Evolutionary conservation across 1,140 invertebrate species (phyloP), one percentile per base, ranked within the genome.

Genomic region (Musca vetustissima): DNA sequence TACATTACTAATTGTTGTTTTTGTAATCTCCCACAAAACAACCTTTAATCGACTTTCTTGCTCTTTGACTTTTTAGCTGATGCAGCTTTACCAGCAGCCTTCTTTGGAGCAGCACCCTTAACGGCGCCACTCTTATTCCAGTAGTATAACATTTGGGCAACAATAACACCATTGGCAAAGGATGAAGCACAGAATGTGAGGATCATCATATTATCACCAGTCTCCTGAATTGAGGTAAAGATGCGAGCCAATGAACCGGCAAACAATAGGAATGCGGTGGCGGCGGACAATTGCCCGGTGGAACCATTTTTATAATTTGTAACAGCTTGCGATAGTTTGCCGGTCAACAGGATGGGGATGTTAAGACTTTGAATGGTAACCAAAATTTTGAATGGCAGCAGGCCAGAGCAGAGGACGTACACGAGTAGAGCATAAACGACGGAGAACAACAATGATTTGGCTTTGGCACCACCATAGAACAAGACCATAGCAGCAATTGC

Each of bases 221-320:
- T 99, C 84, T 99, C 98, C 85, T 99, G 96, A 59, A 98, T 89
- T 0, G 97, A 98, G 21, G 98, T 99, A 78, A 99, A 99, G 68
- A 99, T 96, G 79, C 98, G 89, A 8, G 96, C 96, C 14, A 93
- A 73, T 7, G 95, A 93, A 17, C 98, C 98, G 57, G 90, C 86
- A 75, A 98, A 93, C 59, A 98, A 83, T 81, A 99, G 84, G 4
- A 92, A 88, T 57, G 91, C 88, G 0, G 97, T 99, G 1, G 92
- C 85, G 4, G 93, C 93, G 0, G 98, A 98, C 50, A 99, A 83
- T 79, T 99, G 97, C 0, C 98, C 98, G n/a, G 98, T 99, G 73
- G 91, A 92, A 57, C 91, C 88, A 83, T 97, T 96, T 66, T 86
- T 87, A 80, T 91, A 98, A 84, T 99, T 99, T 57, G 93, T 89